A percentile compares a stretch with the other conserved stretches of the same genome.
phyloP scores from a whole-genome alignment of 2,113 vertebrate genomes.

The Lepus europaeus region DNA sequence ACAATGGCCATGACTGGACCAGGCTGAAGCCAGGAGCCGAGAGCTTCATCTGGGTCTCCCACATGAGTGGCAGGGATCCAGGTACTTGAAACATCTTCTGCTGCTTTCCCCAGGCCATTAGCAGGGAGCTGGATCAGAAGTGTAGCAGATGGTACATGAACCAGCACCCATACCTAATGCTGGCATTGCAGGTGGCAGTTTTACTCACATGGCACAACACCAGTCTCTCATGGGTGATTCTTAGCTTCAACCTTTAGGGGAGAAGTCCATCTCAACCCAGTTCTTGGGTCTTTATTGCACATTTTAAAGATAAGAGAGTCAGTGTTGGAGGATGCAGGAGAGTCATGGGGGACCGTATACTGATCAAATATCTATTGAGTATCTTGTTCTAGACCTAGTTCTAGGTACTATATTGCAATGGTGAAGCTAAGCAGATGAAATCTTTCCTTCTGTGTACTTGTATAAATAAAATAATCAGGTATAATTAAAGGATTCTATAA shows the following conservation, averaged over 20 bases:
- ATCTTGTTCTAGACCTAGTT: neutral
- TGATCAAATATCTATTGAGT: neutral
- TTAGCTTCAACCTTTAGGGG: neutral
- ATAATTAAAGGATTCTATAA: neutral
- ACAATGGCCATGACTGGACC: too few relatives aligned
- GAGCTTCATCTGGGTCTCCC: too few relatives aligned
- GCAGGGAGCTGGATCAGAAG: too few relatives aligned
- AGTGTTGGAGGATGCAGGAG: neutral
- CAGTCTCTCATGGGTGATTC: neutral
- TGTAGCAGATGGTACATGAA: too few relatives aligned
- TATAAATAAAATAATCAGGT: slow-evolving; percentile 24
- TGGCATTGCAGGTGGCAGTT: too few relatives aligned
- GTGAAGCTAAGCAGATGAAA: neutral
- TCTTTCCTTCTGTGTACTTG: neutral
- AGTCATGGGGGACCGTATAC: neutral
- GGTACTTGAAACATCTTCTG: too few relatives aligned
- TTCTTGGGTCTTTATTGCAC: neutral
- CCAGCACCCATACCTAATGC: too few relatives aligned
- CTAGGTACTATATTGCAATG: neutral
- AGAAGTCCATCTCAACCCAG: neutral
- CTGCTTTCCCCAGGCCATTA: too few relatives aligned
- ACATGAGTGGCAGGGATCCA: too few relatives aligned
- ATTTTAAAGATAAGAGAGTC: neutral
- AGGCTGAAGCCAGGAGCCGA: too few relatives aligned
- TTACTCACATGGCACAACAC: too few relatives aligned